These are phyloP conservation scores for Silurus aristotelis DNA, from an alignment of 2,797 vertebrate species.

Conservation along the genomic window DNA sequence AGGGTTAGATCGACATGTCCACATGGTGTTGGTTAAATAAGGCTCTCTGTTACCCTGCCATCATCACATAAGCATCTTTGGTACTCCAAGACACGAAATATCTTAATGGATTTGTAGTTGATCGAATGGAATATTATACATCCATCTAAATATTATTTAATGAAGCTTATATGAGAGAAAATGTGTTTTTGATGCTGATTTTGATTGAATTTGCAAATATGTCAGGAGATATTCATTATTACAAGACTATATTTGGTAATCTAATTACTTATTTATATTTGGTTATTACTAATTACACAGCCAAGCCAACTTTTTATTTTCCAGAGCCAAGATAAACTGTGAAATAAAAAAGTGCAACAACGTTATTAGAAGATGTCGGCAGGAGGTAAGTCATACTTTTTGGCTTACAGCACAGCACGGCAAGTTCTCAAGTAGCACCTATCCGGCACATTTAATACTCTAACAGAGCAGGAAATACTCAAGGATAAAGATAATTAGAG, in stretches of 20 bases:
- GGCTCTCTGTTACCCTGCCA: slow-evolving; percentile 60
- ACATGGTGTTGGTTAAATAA: slow-evolving; percentile 47
- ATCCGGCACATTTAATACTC: neutral
- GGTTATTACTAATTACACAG: neutral
- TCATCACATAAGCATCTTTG: neutral
- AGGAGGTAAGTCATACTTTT: slow-evolving; percentile 14
- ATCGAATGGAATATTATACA: neutral
- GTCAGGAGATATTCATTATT: neutral
- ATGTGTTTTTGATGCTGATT: neutral
- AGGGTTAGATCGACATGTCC: slow-evolving; percentile 62
- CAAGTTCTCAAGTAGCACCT: neutral
- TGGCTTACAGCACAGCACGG: too few relatives aligned
- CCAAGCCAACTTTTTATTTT: neutral
- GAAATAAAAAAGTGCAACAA: neutral
- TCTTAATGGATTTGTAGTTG: neutral
- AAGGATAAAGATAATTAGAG: neutral
- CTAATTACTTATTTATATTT: neutral
- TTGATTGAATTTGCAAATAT: neutral
- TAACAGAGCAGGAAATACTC: neutral
- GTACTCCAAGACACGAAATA: neutral
- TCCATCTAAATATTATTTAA: neutral
- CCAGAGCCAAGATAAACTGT: neutral
- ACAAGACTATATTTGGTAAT: neutral
- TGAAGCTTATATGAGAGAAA: neutral
- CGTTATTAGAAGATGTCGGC: slow-evolving; percentile 18